Conservation (phyloP, 2,797 vertebrate species). For the Pseudomugil tenellus region DNA sequence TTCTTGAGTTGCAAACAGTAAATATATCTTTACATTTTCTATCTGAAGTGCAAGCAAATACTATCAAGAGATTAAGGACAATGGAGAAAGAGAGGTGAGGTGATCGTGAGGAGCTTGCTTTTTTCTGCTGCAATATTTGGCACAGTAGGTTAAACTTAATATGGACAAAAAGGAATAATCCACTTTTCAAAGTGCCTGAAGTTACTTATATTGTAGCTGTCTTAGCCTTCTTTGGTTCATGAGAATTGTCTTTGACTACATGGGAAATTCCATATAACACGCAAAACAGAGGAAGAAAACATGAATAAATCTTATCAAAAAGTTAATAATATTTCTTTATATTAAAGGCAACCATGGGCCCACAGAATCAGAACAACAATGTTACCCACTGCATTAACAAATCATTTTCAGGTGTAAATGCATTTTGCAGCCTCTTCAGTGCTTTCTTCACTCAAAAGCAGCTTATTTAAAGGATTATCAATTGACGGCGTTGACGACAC, state of each 20-base stretch:
- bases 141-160: conserved; percentile 62
- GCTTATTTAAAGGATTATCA: conserved; percentile 36
- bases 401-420: background rate
- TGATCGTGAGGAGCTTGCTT: too few relatives aligned
- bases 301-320: too few relatives aligned
- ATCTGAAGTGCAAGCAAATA: background rate
- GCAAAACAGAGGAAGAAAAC: background rate
- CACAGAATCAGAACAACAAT: background rate
- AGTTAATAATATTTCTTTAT: too few relatives aligned
- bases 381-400: background rate
- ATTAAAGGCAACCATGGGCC: too few relatives aligned
- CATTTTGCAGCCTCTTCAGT: conserved; percentile 1
- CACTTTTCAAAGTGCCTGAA: conserved; percentile 54
- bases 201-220: conserved; percentile 64
- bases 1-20: background rate
- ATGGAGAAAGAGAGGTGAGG: too few relatives aligned
- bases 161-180: conserved; percentile 54
- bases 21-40: background rate
- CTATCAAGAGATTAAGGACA: conserved; percentile 14
- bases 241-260: conserved; percentile 12
- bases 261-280: conserved; percentile 17
- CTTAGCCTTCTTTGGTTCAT: conserved; percentile 26
- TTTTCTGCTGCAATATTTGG: too few relatives aligned
- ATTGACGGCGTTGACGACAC: conserved; percentile 47
- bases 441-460: conserved; percentile 3